phyloP scores from a whole-genome alignment of 1,140 invertebrate genomes.

The Tenebrio molitor region DNA sequence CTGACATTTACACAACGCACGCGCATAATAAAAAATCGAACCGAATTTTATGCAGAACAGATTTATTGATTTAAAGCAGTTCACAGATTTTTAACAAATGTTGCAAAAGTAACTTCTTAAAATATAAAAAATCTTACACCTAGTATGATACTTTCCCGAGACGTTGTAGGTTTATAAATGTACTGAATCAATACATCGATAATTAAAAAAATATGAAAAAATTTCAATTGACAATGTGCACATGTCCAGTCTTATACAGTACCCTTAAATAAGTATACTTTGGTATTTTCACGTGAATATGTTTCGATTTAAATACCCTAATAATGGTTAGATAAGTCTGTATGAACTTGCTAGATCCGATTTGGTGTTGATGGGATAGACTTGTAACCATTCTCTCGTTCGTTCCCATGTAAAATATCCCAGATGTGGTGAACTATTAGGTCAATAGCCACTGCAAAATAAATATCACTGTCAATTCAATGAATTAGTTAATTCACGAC shows the following conservation, averaged over 20 bases:
- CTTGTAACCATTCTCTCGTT: conserved; percentile 52
- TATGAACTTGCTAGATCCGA: conserved; percentile 11
- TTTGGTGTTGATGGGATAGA: conserved; percentile 25
- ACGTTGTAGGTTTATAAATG: too few species aligned
- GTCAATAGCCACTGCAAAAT: conserved; percentile 97
- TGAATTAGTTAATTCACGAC: not conserved
- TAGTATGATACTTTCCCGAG: too few species aligned
- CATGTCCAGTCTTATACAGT: conserved; percentile 15
- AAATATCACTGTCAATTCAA: conserved; percentile 48
- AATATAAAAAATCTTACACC: too few species aligned
- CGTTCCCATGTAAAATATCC: conserved; percentile 83
- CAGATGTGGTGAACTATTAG: conserved; percentile 98
- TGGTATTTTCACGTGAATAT: conserved; percentile 2
- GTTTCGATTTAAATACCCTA: too few species aligned
- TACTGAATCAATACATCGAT: conserved; percentile 2
- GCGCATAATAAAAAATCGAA: too few species aligned
- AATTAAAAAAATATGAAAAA: conserved; percentile 1
- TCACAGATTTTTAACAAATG: too few species aligned
- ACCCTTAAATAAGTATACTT: conserved; percentile 30
- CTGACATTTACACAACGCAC: too few species aligned
- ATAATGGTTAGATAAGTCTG: not conserved
- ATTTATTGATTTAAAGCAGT: conserved; percentile 1
- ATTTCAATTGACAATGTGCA: conserved; percentile 3
- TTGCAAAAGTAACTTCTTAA: too few species aligned
- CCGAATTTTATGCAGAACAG: conserved; percentile 1